Percentiles rank a stretch among this genome's conserved stretches.
These are phyloP conservation scores for Sebastolobus altivelis DNA, from an alignment of 2,797 vertebrate species.

Conservation along the genomic window DNA sequence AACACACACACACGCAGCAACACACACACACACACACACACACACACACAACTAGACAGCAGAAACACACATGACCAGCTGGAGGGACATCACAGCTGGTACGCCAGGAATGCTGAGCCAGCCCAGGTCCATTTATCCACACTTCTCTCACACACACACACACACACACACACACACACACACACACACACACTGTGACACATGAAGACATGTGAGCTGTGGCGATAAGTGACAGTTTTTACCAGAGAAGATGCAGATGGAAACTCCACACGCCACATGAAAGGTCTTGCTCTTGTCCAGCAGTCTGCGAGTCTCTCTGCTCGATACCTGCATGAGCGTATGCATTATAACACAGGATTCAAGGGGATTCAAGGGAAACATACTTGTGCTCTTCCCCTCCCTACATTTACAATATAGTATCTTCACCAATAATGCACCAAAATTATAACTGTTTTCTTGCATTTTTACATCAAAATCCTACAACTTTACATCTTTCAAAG, in stretches of 20 bases:
- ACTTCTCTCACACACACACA: slow-evolving; percentile 33
- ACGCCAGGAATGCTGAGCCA: slow-evolving; percentile 66
- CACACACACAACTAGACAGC: slow-evolving; percentile 26
- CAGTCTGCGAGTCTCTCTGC: slow-evolving; percentile 91
- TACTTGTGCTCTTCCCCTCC: neutral
- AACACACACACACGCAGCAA: slow-evolving; percentile 17
- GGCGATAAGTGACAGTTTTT: slow-evolving; percentile 28
- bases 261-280: slow-evolving; percentile 92
- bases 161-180: slow-evolving; percentile 24
- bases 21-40: slow-evolving; percentile 25
- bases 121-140: slow-evolving; percentile 61
- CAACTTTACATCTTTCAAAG: neutral
- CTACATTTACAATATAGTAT: neutral
- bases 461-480: neutral
- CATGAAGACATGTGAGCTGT: slow-evolving; percentile 29
- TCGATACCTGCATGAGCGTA: slow-evolving; percentile 86
- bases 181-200: slow-evolving; percentile 21
- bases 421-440: neutral
- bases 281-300: slow-evolving; percentile 96
- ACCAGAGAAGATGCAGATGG: slow-evolving; percentile 97
- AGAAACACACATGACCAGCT: slow-evolving; percentile 57
- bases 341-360: slow-evolving; percentile 7
- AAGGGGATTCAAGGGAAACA: neutral
- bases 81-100: slow-evolving; percentile 60
- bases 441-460: neutral